These are phyloP conservation scores for Otocyon megalotis DNA, from an alignment of 2,113 vertebrate species.

Conservation along the genomic window DNA sequence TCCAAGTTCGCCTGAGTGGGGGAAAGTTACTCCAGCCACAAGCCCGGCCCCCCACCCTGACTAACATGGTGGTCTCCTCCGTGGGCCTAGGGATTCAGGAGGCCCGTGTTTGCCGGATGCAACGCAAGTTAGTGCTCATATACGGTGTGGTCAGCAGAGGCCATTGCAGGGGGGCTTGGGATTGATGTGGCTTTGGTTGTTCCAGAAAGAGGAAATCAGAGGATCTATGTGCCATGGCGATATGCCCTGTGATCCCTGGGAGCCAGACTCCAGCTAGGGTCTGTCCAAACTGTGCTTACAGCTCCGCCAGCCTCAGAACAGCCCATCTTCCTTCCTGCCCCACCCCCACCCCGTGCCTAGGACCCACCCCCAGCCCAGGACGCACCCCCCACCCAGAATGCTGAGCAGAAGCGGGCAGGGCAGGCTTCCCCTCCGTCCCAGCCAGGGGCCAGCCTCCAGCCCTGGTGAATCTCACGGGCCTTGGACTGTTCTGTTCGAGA, in stretches of 20 bases:
- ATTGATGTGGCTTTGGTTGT: not conserved
- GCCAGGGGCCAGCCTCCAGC: not conserved
- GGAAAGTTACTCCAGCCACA: not conserved
- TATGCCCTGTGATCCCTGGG: not conserved
- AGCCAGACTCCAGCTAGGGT: slow-evolving; percentile 84
- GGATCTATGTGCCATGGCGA: fast-evolving
- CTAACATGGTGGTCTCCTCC: fast-evolving
- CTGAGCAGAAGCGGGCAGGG: not conserved
- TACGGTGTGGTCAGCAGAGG: not conserved
- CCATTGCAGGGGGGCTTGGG: not conserved
- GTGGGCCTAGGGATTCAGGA: too few relatives aligned
- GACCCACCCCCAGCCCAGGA: not conserved
- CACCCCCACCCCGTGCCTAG: not conserved
- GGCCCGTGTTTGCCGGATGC: fast-evolving
- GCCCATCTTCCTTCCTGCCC: not conserved
- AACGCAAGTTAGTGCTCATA: not conserved
- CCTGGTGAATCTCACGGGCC: not conserved
- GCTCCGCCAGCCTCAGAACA: not conserved
- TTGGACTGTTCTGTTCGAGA: not conserved
- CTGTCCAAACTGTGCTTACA: slow-evolving; percentile 74
- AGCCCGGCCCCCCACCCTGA: not conserved
- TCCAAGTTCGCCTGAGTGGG: not conserved
- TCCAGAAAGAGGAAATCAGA: not conserved
- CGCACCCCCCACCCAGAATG: not conserved
- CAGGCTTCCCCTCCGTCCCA: not conserved